Base-by-base conservation (phyloP, 2,113 vertebrate species). In the Kryptolebias marmoratus region DNA sequence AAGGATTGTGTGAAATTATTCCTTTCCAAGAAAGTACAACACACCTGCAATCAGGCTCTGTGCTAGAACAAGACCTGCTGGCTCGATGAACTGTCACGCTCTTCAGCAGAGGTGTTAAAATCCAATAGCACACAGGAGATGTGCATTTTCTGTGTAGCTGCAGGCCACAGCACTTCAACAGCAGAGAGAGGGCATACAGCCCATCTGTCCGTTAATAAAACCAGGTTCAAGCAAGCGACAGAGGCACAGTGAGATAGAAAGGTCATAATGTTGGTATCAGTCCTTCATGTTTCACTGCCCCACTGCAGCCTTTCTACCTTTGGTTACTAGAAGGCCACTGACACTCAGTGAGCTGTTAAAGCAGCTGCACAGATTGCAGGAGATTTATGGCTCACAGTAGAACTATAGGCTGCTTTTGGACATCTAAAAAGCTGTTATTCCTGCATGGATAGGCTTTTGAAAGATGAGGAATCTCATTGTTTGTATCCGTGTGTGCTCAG, bases 141-240 rank as follows among this genome's bases (percentile, higher is more conserved):
- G 82, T 70, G 75, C 73, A 77, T 87, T 86, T 84, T 68, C 71
- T 70, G 56, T 64, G 73, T 73, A 73, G 84, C 79, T 85, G 71
- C 68, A 68, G 55, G 78, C 74, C 57, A 74, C 76, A 59, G 42
- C 58, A 75, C 81, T 87, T 85, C 77, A 79, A 79, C 72, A 86
- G 78, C 85, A 86, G 55, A 84, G 71, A 82, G 60, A 88, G 65
- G 74, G 56, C 36, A 36, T 36, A 7, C 74, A 67, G 75, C 64
- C 87, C 89, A 90, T 92, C 88, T 92, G 88, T 75, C 68, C 56
- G 73, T 71, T 87, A 86, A 84, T 88, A 84, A 85, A 88, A 84
- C 4, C 74, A 70, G 63, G 77, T 58, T 66, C 73, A 78, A 80
- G 79, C 66, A 61, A 66, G 68, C 49, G 44, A 57, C 44, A 73